Base-by-base conservation (phyloP, 2,888 invertebrate genomes). In the Stenolophus ochropezus region DNA sequence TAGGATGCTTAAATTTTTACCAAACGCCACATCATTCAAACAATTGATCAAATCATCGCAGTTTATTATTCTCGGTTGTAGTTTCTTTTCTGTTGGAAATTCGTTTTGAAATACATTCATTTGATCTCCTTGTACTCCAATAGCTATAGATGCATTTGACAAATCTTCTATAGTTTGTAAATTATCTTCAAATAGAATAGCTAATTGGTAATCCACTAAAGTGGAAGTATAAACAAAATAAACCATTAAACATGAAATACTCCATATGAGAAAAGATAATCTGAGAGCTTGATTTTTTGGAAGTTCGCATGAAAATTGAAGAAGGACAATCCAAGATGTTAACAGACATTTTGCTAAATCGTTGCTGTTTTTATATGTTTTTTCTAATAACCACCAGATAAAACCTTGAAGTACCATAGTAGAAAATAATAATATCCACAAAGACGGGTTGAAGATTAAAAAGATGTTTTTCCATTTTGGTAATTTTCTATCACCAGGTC, bases 141-240 rank as follows among this genome's bases (percentile, higher is more conserved):
- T 89, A 82, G 89, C 90, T 85, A 90, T 86, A 84, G 88, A 89
- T 47, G 90, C 90, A 0, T 87, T 86, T 3, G 91, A 85, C 8
- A 92, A 87, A 83, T 92, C 91, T 65, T 90, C 85, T 1, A 92
- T 87, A 0, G 89, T 90, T 79, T 91, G 86, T 4, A 92, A 89
- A 87, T 93, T 92, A 84, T 91, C 87, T 81, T 91, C 88, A 82
- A 88, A 89, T 1, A 89, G 88, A 0, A 92, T 91, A 84, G 91
- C 88, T 11, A 90, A 90, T 61, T 92, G 89, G 0, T 92, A 91
- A 6, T 89, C 88, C 79, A 92, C 91, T 83, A 93, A 86, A 84
- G 92, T 91, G 0, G 92, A 92, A 81, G 92, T 91, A 82, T 92
- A 93, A 0, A 90, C 89, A 0, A 91, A 91, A 18, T 90, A 85